Base-by-base conservation (phyloP, 2,888 invertebrate species). In the Rhingia campestris region DNA sequence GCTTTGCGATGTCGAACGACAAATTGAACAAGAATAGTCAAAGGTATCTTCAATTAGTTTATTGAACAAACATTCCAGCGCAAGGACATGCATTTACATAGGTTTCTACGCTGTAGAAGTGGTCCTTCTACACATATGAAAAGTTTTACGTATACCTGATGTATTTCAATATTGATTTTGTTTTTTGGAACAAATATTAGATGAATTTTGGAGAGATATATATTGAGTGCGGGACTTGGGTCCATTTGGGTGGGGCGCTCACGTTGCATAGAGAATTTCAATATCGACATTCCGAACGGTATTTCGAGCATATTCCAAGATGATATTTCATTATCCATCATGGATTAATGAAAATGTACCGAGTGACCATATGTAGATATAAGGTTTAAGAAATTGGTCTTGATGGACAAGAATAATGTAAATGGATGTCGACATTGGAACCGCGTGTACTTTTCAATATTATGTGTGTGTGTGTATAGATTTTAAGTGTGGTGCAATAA, bases 1-100 rank as follows among this genome's bases (percentile, higher is more conserved):
- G 49, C n/a, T 22, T 22, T 59, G 4, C 33, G 39, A 58, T 49
- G 54, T 54, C 41, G n/a, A 41, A 56, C 61, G 59, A 66, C 67
- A 70, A 70, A 81, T 81, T 75, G 56, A 14, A 41, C 32, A 22
- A 6, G 54, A 59, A 41, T 53, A 12, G 58, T 59, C 59, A 12
- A 64, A 47, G 63, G 53, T 58, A 43, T 64, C 51, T 69, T 56
- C 37, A 72, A 72, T 45, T 54, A 77, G 66, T 81, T 77, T 66
- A 61, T 67, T 56, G 66, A 39, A 35, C 69, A 69, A 75, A 69
- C 58, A 61, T 37, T 54, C 49, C 30, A 73, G 51, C 6, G 51
- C 30, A 64, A 69, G 56, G 63, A 80, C 35, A 49, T 39, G 51
- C 54, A 39, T 80, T 67, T 54, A 66, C 32, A 58, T 9, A 53